phyloP scores from a whole-genome alignment of 2,888 invertebrate genomes.

The Agonum fuliginosum region DNA sequence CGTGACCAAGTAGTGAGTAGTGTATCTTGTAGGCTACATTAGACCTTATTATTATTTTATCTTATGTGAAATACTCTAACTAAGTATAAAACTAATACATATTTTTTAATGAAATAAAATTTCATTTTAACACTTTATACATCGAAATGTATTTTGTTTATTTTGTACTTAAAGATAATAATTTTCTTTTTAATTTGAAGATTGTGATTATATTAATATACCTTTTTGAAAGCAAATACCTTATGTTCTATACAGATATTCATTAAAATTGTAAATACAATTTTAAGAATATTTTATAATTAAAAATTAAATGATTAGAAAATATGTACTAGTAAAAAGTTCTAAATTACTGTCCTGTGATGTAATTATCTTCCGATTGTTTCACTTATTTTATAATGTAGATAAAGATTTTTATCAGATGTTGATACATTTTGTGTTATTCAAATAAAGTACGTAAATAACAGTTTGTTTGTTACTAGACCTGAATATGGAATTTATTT shows the following conservation, averaged over 20 bases:
- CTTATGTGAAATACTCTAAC: slow-evolving; percentile 37
- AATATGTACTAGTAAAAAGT: slow-evolving; percentile 55
- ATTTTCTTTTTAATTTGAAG: background rate
- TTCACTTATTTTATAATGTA: slow-evolving; percentile 39
- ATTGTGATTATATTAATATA: too few relatives aligned
- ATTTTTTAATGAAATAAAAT: slow-evolving; percentile 54
- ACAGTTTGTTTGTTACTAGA: slow-evolving; percentile 53
- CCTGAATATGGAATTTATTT: slow-evolving; percentile 19
- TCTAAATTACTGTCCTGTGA: slow-evolving; percentile 57
- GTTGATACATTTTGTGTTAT: slow-evolving; percentile 44
- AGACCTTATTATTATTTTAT: slow-evolving; percentile 29
- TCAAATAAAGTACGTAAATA: slow-evolving; percentile 28
- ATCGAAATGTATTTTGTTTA: slow-evolving; percentile 13
- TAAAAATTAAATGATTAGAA: slow-evolving; percentile 40
- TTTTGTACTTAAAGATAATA: slow-evolving; percentile 45
- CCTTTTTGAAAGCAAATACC: too few relatives aligned
- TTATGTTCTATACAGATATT: background rate
- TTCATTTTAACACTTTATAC: background rate
- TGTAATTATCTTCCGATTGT: slow-evolving; percentile 55
- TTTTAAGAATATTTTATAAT: slow-evolving; percentile 10
- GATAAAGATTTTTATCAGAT: slow-evolving; percentile 47
- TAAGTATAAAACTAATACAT: slow-evolving; percentile 46
- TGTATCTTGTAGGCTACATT: slow-evolving; percentile 21
- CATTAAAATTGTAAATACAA: background rate
- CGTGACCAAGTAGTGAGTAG: slow-evolving; percentile 48